These are phyloP conservation scores for Eublepharis macularius DNA, from an alignment of 2,113 vertebrate genomes.

Conservation along the genomic window DNA sequence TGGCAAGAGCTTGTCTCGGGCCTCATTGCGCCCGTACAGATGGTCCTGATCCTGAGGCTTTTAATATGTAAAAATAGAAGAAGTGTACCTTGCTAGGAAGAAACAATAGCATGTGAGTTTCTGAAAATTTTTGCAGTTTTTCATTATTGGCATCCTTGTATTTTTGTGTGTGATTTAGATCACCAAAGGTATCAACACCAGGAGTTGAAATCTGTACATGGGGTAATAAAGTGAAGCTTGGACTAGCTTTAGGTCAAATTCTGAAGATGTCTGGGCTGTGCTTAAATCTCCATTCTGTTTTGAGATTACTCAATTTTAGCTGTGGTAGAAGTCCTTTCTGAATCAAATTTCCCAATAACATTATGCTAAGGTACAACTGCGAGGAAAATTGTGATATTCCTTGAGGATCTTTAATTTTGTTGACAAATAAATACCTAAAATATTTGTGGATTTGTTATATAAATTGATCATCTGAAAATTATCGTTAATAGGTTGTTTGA, in stretches of 20 bases:
- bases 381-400: neutral
- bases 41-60: no score
- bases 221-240: no score
- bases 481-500: neutral
- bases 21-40: no score
- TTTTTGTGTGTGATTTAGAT: no score
- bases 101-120: no score
- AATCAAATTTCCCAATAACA: neutral
- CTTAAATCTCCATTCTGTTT: neutral
- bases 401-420: neutral
- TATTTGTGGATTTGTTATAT: neutral
- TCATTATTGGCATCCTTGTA: no score
- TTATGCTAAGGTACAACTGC: neutral
- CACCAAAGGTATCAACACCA: no score
- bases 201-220: no score
- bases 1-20: no score
- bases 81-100: no score
- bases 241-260: neutral
- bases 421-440: neutral
- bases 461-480: neutral
- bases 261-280: neutral
- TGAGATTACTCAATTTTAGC: neutral
- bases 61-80: no score
- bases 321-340: neutral
- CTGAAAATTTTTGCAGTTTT: no score